Conservation (phyloP, 1,140 invertebrate genomes). For the Pemphigus obesinymphae region DNA sequence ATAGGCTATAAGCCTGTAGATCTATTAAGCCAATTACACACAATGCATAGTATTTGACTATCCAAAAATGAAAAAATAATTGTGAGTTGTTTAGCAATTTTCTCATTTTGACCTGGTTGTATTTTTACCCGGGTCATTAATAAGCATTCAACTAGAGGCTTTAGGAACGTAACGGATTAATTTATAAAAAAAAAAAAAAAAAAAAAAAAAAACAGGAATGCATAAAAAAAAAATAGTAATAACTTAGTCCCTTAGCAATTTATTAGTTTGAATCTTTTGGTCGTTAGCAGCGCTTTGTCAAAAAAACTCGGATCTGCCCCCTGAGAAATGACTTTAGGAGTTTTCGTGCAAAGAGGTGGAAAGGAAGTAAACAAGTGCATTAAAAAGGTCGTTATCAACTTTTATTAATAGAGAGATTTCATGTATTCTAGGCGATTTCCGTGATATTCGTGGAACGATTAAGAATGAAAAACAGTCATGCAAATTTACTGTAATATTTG, state of each 20-base stretch:
- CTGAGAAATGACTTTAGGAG: slow-evolving; percentile 17
- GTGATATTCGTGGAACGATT: neutral
- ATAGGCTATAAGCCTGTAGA: neutral
- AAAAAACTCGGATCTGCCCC: slow-evolving; percentile 24
- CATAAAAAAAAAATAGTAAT: slow-evolving; percentile 22
- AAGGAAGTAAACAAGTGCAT: neutral
- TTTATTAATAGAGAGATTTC: slow-evolving; percentile 32
- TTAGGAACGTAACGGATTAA: slow-evolving; percentile 25
- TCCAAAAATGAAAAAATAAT: neutral
- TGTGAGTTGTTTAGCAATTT: neutral
- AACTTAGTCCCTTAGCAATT: slow-evolving; percentile 30
- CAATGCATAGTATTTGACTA: neutral
- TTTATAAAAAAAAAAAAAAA: neutral
- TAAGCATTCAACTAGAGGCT: slow-evolving; percentile 26
- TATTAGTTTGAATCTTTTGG: slow-evolving; percentile 35
- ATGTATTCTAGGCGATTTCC: neutral
- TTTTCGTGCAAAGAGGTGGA: neutral
- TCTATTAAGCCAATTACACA: slow-evolving; percentile 3
- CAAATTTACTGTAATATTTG: neutral
- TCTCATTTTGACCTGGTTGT: neutral
- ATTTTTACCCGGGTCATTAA: slow-evolving; percentile 32
- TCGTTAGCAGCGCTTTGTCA: slow-evolving; percentile 30
- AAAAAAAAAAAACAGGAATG: neutral
- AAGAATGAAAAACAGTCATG: neutral
- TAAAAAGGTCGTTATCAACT: slow-evolving; percentile 37